A percentile compares a stretch with the other conserved stretches of the same genome.
Evolutionary conservation across 1,140 invertebrate genomes (phyloP).

Genomic region (Elysia chlorotica): DNA sequence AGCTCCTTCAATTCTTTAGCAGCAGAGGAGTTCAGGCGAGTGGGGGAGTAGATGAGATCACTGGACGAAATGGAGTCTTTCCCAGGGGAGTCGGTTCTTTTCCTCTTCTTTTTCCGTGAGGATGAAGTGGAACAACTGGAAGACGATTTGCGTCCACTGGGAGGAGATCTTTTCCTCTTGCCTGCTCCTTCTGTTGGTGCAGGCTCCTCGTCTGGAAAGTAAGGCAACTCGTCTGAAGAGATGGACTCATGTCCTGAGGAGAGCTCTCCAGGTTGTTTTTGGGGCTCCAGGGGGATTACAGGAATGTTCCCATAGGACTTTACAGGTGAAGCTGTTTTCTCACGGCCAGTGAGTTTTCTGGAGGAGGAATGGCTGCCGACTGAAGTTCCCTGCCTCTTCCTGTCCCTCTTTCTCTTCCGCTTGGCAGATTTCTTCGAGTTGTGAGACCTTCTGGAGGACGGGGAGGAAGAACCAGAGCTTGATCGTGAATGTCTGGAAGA

Average conservation of each 20-base stretch:
- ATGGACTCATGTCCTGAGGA: constrained; percentile 22
- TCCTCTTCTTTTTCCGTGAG: not conserved
- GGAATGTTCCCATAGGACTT: constrained; percentile 3
- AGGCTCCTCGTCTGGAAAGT: constrained; percentile 20
- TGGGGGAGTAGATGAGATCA: constrained; percentile 23
- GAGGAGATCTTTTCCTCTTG: not conserved
- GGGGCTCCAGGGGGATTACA: not conserved
- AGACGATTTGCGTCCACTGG: not conserved
- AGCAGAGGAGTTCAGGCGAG: constrained; percentile 9
- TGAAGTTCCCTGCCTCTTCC: not conserved
- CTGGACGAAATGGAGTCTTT: constrained; percentile 22
- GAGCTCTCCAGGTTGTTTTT: not conserved
- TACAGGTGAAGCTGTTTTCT: not conserved
- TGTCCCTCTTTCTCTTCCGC: not conserved
- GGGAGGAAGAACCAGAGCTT: not conserved
- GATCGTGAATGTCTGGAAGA: constrained; percentile 4
- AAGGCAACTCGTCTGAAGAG: constrained; percentile 20
- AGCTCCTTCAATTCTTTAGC: not conserved
- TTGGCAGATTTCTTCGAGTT: not conserved
- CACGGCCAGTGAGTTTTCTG: not conserved
- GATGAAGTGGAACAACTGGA: not conserved
- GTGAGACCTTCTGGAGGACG: constrained; percentile 2
- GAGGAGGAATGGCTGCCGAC: not conserved
- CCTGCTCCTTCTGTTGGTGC: not conserved
- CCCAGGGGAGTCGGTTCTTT: not conserved